These are phyloP conservation scores for Lasius platythorax DNA, from an alignment of 2,888 invertebrate genomes.

Conservation along the genomic window DNA sequence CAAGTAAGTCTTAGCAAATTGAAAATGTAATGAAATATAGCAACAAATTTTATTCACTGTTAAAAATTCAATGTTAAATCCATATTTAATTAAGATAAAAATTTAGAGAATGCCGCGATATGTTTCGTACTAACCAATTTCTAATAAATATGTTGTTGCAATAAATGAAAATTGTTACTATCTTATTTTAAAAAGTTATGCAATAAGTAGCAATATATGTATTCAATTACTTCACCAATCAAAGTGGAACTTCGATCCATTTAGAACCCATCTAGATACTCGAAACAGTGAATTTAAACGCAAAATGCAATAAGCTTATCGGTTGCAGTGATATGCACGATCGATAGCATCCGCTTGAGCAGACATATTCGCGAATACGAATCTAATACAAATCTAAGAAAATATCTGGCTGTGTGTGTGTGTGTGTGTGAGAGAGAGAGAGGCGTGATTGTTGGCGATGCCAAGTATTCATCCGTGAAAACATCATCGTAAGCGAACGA, in stretches of 20 bases:
- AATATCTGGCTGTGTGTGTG: not conserved
- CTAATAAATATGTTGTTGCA: not conserved
- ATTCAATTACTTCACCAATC: not conserved
- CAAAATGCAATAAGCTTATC: constrained; percentile 35
- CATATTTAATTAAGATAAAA: not conserved
- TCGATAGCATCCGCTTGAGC: constrained; percentile 6
- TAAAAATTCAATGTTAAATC: not conserved
- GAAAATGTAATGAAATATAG: not conserved
- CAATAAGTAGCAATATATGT: not conserved
- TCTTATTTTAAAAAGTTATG: not conserved
- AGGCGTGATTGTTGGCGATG: constrained; percentile 17
- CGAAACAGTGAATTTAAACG: constrained; percentile 22
- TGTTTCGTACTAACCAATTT: not conserved
- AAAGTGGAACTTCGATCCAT: not conserved
- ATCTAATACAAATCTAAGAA: constrained; percentile 34
- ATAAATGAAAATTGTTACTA: not conserved
- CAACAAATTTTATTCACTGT: not conserved
- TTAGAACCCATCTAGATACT: constrained; percentile 6
- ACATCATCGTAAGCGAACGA: constrained; percentile 40
- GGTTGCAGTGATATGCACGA: constrained; percentile 5
- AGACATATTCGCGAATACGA: not conserved
- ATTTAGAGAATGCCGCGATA: not conserved
- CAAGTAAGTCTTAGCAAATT: not conserved
- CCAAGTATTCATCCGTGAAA: constrained; percentile 27
- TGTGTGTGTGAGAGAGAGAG: not conserved